Base-by-base conservation (phyloP, 2,113 vertebrate species). In the Chroicocephalus ridibundus region DNA sequence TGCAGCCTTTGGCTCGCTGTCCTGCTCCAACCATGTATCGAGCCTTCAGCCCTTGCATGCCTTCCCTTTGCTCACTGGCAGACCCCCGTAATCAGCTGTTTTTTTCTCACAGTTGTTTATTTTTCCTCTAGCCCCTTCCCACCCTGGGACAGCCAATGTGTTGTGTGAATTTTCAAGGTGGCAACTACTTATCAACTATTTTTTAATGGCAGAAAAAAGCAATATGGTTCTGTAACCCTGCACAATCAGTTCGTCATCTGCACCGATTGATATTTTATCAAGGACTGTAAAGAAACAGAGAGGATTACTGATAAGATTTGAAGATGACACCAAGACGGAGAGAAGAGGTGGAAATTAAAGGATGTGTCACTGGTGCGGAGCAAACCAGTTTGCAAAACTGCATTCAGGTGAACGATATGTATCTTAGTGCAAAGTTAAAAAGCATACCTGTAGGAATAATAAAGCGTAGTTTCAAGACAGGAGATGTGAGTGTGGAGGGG, bases 111-210 rank as follows among this genome's bases (percentile, higher is more conserved):
- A 76, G 21, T 9, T 51, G 21, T 31, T 71, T 52, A 38, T 92
- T 83, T 74, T 64, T 58, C 62, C 27, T 74, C 38, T 46, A 62
- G 42, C 6, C 29, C 21, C 70, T 77, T 52, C 46, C 47, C n/a
- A 83, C 29, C 6, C 29, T 49, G 29, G 68, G 46, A 82, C 8
- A 10, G 51, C 10, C 0, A 0, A 16, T 1, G 2, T 1, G 0
- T 11, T 71, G 3, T 15, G 18, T 60, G 52, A 38, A 57, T 38
- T 84, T 94, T 72, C 47, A 91, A 82, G 29, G 55, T 57, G 27
- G 47, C 8, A 64, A 60, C 34, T 62, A 78, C 11, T 89, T 55
- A 91, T 2, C 0, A 6, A 78, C 3, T 3, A 32, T 20, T 49
- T 85, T 69, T 85, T 61, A 79, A 87, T 1, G 2, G 40, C 26